Evolutionary conservation across 2,797 vertebrate genomes (phyloP), one percentile per base, ranked within the genome.

Genomic region (Chrysocyon brachyurus): DNA sequence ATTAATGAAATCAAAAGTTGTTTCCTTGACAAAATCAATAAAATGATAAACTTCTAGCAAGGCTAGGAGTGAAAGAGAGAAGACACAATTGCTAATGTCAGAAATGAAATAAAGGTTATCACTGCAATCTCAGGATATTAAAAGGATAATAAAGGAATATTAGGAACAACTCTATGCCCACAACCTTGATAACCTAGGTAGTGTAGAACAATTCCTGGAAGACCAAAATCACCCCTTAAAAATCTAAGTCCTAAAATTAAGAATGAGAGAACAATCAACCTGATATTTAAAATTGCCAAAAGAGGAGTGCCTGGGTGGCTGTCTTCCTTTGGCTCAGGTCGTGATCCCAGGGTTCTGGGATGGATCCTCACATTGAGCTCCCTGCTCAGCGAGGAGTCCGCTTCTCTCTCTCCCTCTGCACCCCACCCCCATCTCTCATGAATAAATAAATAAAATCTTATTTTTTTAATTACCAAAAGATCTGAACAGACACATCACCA

Each of bases 1-100:
- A 86, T 59, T 59, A 59, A 54, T 68, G 46, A 68, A 73, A 52
- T 12, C 31, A 70, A 91, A 77, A 56, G 5, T 4, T 56, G 1
- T 19, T n/a, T 57, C 40, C 82, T 70, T 96, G 16, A 89, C 49
- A 94, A 33, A 28, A 96, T 61, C 33, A 70, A 63, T 82, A 63
- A 78, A 36, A 79, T 70, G 26, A 68, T 22, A 94, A 70, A 63
- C 4, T 19, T 83, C n/a, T 61, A 96, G 75, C 21, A 72, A 87
- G 57, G 4, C 2, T 82, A 81, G 90, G 31, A 64, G 9, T 75
- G 64, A 75, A n/a, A 63, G 64, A 75, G 26, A 63, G 2, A 79
- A 75, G 15, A 78, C 0, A 52, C 7, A 81, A 46, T 59, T 68
- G 73, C 33, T 73, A 78, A 59, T 54, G 81, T 75, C 7, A 97